Evolutionary conservation across 2,113 vertebrate species (phyloP).

Genomic region (Paradoxurus hermaphroditus): DNA sequence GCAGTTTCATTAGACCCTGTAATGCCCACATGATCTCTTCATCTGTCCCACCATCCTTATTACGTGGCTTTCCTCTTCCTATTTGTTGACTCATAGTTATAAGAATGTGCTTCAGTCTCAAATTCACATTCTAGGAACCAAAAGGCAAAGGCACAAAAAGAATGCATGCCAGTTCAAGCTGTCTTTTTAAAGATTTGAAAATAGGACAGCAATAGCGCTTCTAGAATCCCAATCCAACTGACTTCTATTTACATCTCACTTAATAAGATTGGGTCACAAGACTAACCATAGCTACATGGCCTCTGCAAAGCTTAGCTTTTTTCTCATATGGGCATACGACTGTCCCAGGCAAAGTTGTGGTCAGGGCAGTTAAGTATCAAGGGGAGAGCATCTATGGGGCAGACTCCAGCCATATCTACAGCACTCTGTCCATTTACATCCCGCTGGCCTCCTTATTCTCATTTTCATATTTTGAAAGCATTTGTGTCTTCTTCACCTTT

Average conservation of each 20-base stretch:
- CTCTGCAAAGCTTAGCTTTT: not conserved
- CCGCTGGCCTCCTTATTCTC: not conserved
- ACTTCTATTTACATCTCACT: not conserved
- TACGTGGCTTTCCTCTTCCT: not conserved
- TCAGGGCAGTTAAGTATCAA: not conserved
- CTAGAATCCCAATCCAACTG: not conserved
- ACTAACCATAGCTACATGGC: not conserved
- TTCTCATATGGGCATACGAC: not conserved
- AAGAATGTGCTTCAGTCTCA: not conserved
- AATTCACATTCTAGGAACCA: not conserved
- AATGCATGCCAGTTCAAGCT: not conserved
- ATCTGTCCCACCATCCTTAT: not conserved
- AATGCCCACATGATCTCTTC: not conserved
- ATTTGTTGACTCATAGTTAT: not conserved
- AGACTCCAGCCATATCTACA: not conserved
- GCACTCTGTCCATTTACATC: not conserved
- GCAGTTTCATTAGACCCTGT: not conserved
- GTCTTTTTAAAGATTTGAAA: not conserved
- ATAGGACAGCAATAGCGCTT: not conserved
- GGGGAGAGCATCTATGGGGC: not conserved
- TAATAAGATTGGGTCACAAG: not conserved
- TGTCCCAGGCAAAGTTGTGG: not conserved
- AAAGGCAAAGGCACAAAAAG: not conserved
- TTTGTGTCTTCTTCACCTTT: not conserved
- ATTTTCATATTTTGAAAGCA: not conserved